These are phyloP conservation scores for Poecilia wingei DNA, from an alignment of 2,797 vertebrate genomes.

Conservation along the genomic window DNA sequence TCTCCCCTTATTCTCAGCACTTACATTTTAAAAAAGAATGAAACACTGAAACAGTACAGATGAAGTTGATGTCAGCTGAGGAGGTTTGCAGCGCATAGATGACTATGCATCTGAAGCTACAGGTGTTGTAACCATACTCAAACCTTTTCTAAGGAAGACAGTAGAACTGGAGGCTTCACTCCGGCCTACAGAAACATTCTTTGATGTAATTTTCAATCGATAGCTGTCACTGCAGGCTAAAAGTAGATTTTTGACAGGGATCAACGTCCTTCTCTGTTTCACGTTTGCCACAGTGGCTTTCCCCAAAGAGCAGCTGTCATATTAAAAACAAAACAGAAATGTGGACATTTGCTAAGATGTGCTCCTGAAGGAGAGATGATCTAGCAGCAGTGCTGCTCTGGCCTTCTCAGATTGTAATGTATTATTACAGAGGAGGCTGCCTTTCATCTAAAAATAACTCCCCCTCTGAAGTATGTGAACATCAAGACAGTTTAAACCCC, in stretches of 20 bases:
- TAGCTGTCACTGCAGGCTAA: constrained; percentile 9
- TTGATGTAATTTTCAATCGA: constrained; percentile 1
- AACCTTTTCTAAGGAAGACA: constrained; percentile 12
- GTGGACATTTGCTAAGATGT: not conserved
- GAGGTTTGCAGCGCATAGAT: not conserved
- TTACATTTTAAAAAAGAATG: constrained; percentile 14
- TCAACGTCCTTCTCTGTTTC: constrained; percentile 8
- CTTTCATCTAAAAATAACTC: constrained; percentile 68
- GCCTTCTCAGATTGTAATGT: constrained; percentile 50
- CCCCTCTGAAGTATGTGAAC: constrained; percentile 23
- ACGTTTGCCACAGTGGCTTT: not conserved
- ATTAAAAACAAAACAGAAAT: constrained; percentile 18
- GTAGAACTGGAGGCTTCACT: not conserved
- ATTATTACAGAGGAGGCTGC: constrained; percentile 63
- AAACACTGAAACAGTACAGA: not conserved
- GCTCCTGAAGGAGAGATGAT: constrained; percentile 7
- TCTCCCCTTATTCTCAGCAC: not conserved
- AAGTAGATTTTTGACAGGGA: constrained; percentile 12
- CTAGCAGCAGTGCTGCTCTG: not conserved
- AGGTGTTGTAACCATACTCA: constrained; percentile 7
- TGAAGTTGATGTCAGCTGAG: constrained; percentile 8
- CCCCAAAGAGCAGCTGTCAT: not conserved
- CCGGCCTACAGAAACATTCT: not conserved
- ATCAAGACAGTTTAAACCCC: constrained; percentile 42
- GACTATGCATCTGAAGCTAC: constrained; percentile 7